A percentile compares a stretch with the other conserved stretches of the same genome.
Conservation (phyloP, 1,140 invertebrate genomes). For the Megalonaias nervosa region DNA sequence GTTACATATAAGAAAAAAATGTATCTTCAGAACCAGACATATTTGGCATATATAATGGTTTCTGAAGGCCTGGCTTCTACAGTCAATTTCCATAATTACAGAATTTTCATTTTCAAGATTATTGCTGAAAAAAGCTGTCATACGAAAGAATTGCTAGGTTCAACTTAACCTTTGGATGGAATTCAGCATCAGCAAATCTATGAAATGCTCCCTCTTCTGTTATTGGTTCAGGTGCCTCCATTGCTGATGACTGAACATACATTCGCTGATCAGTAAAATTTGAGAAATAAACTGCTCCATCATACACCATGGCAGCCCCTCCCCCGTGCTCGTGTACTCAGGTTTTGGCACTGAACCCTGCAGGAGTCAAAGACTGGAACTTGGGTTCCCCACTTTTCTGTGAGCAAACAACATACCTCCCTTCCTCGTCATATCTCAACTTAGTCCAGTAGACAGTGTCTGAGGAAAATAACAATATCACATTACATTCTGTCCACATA, state of each 20-base stretch:
- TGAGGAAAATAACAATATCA: constrained; percentile 30
- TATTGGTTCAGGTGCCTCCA: constrained; percentile 42
- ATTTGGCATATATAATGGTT: too few relatives aligned
- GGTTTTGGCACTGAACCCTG: constrained; percentile 62
- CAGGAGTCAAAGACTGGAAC: constrained; percentile 58
- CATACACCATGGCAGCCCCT: constrained; percentile 65
- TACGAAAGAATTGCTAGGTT: background rate
- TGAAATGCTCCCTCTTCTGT: constrained; percentile 47
- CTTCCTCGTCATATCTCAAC: constrained; percentile 59
- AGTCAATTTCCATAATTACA: constrained; percentile 3
- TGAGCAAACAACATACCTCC: constrained; percentile 63
- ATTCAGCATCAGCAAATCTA: constrained; percentile 63
- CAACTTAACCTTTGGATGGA: constrained; percentile 43
- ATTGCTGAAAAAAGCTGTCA: background rate
- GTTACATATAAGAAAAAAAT: too few relatives aligned
- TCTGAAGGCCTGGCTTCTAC: background rate
- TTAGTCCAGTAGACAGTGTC: constrained; percentile 66
- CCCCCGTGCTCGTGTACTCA: constrained; percentile 73
- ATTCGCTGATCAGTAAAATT: constrained; percentile 65
- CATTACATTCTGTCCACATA: background rate
- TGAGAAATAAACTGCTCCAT: constrained; percentile 63
- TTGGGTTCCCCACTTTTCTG: constrained; percentile 33
- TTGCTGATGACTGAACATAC: constrained; percentile 54
- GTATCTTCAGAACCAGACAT: too few relatives aligned
- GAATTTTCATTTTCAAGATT: background rate